Evolutionary conservation across 2,113 vertebrate species (phyloP), one percentile per base, ranked within the genome.

Genomic region (Clarias batrachus): DNA sequence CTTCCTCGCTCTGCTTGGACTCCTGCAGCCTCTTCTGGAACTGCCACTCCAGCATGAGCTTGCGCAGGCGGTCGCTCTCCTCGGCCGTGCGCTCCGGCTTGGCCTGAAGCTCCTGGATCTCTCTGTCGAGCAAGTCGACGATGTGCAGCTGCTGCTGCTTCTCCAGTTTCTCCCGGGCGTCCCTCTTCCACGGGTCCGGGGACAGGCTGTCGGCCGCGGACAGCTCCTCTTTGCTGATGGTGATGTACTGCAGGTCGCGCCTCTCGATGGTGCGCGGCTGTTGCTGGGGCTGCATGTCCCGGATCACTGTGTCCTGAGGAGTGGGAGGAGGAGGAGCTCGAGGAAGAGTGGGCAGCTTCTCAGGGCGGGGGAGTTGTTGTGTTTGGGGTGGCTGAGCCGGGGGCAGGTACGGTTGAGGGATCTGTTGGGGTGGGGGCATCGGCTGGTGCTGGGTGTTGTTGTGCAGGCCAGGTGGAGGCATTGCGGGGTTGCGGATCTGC

Each of bases 41-140:
- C 94, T 99, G 98, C 97, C 98, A 99, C 93, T 99, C 98, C 54
- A 99, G 95, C 98, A 99, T 97, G 86, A 99, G 96, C 87, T 97
- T 98, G 88, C 98, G 95, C 68, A 99, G 95, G 1, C 98, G 97
- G 92, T 99, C 98, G 0, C 94, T 98, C 74, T 99, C 98, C 92
- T 99, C 98, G 0, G 97, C 96, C 0, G 95, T 97, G 84, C 97
- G 96, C 91, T 98, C 97, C 0, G 96, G 93, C 87, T 97, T 98
- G 59, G 94, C 93, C 93, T 99, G 98, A 25, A 99, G 96, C 0
- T 98, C 98, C 91, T 97, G 97, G 93, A 99, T 98, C 94, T 99
- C 98, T 83, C 96, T 96, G 92, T 97, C 98, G 89, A 99, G 95
- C 93, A 99, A 96, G 89, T 99, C 97, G 21, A 98, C 97, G 5